Percentiles rank a stretch among this genome's conserved stretches.
phyloP scores from a whole-genome alignment of 2,113 vertebrate species.

The Origma solitaria region DNA sequence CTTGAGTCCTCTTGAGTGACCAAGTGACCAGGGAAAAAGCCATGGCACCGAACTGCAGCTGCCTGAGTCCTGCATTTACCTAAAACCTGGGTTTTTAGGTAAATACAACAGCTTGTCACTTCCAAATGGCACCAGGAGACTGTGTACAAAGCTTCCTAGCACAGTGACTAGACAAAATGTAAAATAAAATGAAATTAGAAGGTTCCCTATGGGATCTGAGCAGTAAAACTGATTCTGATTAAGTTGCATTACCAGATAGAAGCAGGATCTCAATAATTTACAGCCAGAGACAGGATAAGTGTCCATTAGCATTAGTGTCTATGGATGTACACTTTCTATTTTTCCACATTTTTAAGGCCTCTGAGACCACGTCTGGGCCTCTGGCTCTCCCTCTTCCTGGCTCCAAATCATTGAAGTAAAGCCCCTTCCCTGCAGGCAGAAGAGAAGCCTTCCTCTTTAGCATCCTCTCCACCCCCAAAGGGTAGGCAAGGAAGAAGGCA shows the following conservation, averaged over 20 bases:
- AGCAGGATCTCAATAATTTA: constrained; percentile 51
- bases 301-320: constrained; percentile 45
- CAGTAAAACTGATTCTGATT: constrained; percentile 26
- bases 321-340: background rate
- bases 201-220: constrained; percentile 16
- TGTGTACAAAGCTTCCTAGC: background rate
- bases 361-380: background rate
- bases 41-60: background rate
- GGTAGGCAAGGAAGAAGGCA: background rate
- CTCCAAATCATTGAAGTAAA: background rate
- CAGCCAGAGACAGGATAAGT: constrained; percentile 16
- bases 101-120: background rate
- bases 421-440: background rate
- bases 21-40: background rate
- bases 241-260: background rate
- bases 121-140: background rate
- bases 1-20: background rate
- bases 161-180: constrained; percentile 4
- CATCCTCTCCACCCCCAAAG: background rate
- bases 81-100: background rate
- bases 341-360: constrained; percentile 1
- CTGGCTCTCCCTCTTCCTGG: background rate
- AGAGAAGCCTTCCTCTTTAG: background rate
- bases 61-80: background rate
- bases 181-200: background rate